Base-by-base conservation (phyloP, 2,888 invertebrate species). In the Ceriagrion tenellum region DNA sequence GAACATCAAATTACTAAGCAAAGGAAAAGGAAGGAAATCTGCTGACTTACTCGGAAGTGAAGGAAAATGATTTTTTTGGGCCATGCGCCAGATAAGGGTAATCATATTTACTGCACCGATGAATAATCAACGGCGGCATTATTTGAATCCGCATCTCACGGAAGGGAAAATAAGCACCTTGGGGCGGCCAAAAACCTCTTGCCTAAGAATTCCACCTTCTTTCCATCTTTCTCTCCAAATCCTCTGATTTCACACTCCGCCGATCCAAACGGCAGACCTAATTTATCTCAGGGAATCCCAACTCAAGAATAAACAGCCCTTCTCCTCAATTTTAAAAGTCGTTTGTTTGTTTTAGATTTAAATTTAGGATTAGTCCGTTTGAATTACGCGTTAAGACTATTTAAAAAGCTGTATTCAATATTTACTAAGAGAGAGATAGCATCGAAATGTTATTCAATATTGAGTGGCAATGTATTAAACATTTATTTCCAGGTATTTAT, bases 51-150 rank as follows among this genome's bases (percentile, higher is more conserved):
- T 30, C 13, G 35, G 30, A 35, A 35, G 35, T 1, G 81, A 35
- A 35, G 35, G 30, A 18, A 35, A 81, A 35, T 81, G 35, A 69
- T 81, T 35, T 30, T 8, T 81, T 81, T 81, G 81, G n/a, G 81
- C 81, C 30, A 13, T 35, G 35, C 12, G n/a, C 81, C 81, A 81
- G 81, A 81, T 81, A n/a, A 16, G 35, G 30, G 35, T 81, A 81
- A 81, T 81, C 35, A 81, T 81, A 81, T 81, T 81, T 81, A 81
- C 81, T 81, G 81, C 81, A 81, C 81, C 81, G 30, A 81, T 35
- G 81, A 35, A 35, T 81, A 30, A 81, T 81, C 81, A 81, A 81
- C 81, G 81, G 81, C 81, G 18, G 35, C 30, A 26, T 30, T 35
- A 35, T 26, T 81, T 18, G 30, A 81, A 81, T 13, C 16, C 81